Evolutionary conservation across 2,888 invertebrate genomes (phyloP).

Genomic region (Lithophane semibrunnea): DNA sequence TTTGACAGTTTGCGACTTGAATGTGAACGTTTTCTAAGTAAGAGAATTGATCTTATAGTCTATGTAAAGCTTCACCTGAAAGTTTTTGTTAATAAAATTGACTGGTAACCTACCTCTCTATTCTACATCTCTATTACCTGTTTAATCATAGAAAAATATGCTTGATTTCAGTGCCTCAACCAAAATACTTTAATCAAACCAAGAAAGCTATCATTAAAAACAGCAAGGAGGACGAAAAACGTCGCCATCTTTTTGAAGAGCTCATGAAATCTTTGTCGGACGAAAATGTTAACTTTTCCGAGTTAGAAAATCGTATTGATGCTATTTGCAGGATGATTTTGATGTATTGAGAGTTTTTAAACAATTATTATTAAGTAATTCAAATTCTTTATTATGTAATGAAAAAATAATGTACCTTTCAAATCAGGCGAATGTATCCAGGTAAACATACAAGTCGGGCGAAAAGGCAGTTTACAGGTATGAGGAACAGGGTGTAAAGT

Average conservation of each 20-base stretch:
- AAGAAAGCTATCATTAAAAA: background rate
- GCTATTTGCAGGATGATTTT: background rate
- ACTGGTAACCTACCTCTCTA: background rate
- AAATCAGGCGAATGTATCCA: no score
- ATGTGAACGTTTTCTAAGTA: no score
- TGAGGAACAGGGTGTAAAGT: no score
- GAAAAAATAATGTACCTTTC: background rate
- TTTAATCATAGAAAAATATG: background rate
- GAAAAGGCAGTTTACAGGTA: no score
- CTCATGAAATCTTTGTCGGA: slow-evolving; percentile 19
- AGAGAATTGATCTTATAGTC: no score
- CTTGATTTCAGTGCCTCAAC: slow-evolving; percentile 6
- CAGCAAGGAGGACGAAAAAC: background rate
- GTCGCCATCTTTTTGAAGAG: background rate
- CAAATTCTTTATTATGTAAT: background rate
- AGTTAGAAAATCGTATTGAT: slow-evolving; percentile 25
- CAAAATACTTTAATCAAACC: background rate
- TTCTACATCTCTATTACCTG: no score
- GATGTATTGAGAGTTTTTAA: background rate
- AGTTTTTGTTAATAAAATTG: background rate
- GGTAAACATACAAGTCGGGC: no score
- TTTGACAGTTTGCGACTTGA: no score
- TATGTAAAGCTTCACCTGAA: background rate
- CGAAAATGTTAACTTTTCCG: slow-evolving; percentile 26
- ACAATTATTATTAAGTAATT: background rate